Base-by-base conservation (phyloP, 2,797 vertebrate genomes). In the Gymnothorax reevesii region DNA sequence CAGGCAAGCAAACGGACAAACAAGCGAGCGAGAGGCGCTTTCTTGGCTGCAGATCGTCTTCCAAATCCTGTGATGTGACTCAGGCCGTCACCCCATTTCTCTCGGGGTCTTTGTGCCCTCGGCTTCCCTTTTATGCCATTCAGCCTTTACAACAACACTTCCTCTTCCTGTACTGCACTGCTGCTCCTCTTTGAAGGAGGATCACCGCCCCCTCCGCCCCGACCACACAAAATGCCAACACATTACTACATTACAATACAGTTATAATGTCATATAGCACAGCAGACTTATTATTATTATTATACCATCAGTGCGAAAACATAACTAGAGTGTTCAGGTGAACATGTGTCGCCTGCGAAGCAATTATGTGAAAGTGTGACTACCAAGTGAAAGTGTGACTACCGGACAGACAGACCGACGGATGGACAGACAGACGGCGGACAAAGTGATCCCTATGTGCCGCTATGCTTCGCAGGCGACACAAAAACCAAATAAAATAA, bases 121-220 rank as follows among this genome's bases (percentile, higher is more conserved):
- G 90, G 90, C 93, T 93, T 88, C 17, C 85, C 95, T 96, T 96
- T 96, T 95, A 96, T 96, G 95, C 93, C 92, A 94, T 96, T 96
- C 94, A 95, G 92, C 89, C 94, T 95, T 95, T 93, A 95, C 94
- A 84, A 90, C 71, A 66, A 93, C 92, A 94, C 93, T 96, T 96
- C 96, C 96, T 96, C 92, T 93, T 92, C 91, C 33, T 42, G 33
- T 42, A 92, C 93, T 89, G 92, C 90, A 90, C 92, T 92, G 94
- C 92, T 91, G 92, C 93, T 94, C 77, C 10, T 90, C 94, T 94
- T 94, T 95, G 91, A 94, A 93, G 92, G 82, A 80, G 91, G 90
- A 91, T 93, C 93, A 92, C 90, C 92, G 91, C 93, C 92, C 75
- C 83, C 8, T 15, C 69, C 69, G 1, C 66, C 66, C 66, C 66